These are phyloP conservation scores for Datnioides undecimradiatus DNA, from an alignment of 2,113 vertebrate genomes.

Conservation along the genomic window DNA sequence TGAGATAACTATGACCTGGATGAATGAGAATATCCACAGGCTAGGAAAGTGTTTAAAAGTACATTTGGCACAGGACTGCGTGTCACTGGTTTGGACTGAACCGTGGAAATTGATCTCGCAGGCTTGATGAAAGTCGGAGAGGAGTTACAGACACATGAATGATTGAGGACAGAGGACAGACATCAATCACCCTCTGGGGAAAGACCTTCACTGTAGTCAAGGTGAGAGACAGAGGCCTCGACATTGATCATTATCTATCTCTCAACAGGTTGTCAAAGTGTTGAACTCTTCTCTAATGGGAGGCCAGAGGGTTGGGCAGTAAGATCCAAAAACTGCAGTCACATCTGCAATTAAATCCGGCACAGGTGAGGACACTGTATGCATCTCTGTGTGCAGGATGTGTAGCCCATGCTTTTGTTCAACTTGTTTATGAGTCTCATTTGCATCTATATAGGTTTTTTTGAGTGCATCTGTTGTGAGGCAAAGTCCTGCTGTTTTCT, in stretches of 20 bases:
- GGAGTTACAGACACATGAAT: not conserved
- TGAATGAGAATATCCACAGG: no score
- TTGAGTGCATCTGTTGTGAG: not conserved
- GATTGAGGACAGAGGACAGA: not conserved
- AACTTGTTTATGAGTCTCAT: constrained; percentile 10
- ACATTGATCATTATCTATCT: not conserved
- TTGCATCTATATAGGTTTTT: constrained; percentile 23
- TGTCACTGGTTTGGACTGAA: not conserved
- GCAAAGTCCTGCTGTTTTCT: constrained; percentile 10
- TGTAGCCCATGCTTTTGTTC: not conserved
- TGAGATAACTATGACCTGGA: no score
- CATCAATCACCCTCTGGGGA: constrained; percentile 9
- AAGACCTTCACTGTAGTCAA: constrained; percentile 39
- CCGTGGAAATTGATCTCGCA: not conserved
- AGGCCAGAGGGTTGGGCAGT: no score
- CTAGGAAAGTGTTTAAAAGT: not conserved
- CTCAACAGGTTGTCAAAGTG: not conserved
- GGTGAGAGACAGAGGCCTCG: not conserved
- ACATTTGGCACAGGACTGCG: not conserved
- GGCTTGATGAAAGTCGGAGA: not conserved
- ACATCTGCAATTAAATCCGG: not conserved
- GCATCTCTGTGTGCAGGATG: no score
- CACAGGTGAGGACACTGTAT: not conserved
- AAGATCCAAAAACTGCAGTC: not conserved
- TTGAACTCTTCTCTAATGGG: not conserved